phyloP scores from a whole-genome alignment of 1,140 invertebrate genomes.

The Vanessa tameamea region DNA sequence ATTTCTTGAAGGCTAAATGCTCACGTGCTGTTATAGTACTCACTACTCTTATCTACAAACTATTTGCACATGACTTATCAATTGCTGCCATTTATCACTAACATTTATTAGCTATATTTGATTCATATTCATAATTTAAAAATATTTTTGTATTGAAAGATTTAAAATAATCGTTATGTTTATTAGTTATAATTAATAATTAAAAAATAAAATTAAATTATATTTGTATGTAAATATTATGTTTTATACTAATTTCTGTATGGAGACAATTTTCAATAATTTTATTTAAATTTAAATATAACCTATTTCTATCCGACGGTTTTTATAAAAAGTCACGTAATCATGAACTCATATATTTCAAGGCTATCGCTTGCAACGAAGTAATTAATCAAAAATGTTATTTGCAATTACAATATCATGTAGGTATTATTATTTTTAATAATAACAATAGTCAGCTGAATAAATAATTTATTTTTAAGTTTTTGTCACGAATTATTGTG shows the following conservation, averaged over 20 bases:
- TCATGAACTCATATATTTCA: not conserved
- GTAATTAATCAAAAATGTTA: not conserved
- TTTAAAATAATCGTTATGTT: too few relatives aligned
- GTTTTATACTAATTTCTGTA: too few relatives aligned
- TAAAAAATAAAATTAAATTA: too few relatives aligned
- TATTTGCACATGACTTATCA: slow-evolving; percentile 21
- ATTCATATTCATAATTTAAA: not conserved
- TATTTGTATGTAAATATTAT: too few relatives aligned
- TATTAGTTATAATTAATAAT: too few relatives aligned
- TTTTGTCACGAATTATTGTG: slow-evolving; percentile 46
- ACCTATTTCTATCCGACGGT: not conserved
- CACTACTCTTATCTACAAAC: slow-evolving; percentile 13
- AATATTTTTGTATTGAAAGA: too few relatives aligned
- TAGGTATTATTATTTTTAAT: not conserved
- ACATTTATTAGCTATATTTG: not conserved
- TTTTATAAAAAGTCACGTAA: slow-evolving; percentile 14
- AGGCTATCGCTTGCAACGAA: slow-evolving; percentile 8
- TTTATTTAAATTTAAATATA: not conserved
- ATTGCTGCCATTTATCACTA: slow-evolving; percentile 6
- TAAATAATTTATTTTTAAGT: not conserved
- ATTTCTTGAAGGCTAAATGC: slow-evolving; percentile 32
- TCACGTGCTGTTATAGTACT: slow-evolving; percentile 3
- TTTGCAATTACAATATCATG: not conserved
- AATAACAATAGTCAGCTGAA: not conserved
- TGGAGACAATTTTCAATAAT: too few relatives aligned